Evolutionary conservation across 2,797 vertebrate species (phyloP).

Genomic region (Xenentodon cancila): DNA sequence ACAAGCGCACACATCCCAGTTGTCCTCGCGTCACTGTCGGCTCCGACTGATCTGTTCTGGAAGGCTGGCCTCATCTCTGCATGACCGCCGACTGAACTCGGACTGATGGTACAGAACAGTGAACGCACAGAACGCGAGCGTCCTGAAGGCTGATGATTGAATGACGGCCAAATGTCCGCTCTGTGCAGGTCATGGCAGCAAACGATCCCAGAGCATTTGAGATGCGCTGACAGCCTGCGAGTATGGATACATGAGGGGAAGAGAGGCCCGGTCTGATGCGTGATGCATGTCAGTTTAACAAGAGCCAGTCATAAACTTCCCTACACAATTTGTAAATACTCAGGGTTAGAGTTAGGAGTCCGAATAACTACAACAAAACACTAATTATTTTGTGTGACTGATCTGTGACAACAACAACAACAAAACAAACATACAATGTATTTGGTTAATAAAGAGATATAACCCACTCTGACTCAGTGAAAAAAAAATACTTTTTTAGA

Average conservation of each 20-base stretch:
- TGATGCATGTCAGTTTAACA: conserved; percentile 7
- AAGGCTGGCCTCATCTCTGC: conserved; percentile 34
- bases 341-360: no score
- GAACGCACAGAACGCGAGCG: neutral
- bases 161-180: conserved; percentile 26
- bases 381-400: neutral
- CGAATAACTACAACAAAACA: no score
- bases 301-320: neutral
- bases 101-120: conserved; percentile 17
- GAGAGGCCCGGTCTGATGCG: neutral
- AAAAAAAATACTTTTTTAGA: no score
- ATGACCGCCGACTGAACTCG: conserved; percentile 54
- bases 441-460: no score
- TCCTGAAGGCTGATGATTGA: conserved; percentile 25
- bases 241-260: conserved; percentile 4
- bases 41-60: conserved; percentile 53
- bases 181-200: conserved; percentile 23
- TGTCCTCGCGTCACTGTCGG: conserved; percentile 50
- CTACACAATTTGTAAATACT: neutral
- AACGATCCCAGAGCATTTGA: conserved; percentile 17
- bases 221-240: conserved; percentile 21
- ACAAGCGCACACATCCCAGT: conserved; percentile 24
- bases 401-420: no score
- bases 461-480: no score
- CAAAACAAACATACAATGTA: no score